These are phyloP conservation scores for Colinus virginianus DNA, from an alignment of 2,113 vertebrate species.

Conservation along the genomic window DNA sequence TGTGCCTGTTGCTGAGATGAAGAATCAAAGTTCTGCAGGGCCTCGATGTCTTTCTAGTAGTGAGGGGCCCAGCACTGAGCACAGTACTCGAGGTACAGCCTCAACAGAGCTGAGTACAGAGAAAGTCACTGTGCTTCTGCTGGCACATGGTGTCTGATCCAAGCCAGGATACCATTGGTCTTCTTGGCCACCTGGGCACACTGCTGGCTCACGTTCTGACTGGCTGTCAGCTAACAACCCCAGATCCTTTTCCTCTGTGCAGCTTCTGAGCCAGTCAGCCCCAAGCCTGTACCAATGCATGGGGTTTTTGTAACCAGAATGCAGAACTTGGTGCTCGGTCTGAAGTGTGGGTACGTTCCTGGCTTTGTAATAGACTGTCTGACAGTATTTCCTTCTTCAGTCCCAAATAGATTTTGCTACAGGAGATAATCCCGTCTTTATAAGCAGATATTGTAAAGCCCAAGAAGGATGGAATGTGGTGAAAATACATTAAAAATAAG, in stretches of 20 bases:
- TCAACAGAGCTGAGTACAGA: background rate
- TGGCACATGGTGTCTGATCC: no score
- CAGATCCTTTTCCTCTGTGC: no score
- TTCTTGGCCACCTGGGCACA: background rate
- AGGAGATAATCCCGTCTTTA: accelerated
- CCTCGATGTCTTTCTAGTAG: no score
- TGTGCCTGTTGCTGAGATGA: accelerated
- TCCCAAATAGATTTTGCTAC: background rate
- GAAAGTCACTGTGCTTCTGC: background rate
- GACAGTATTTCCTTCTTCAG: background rate
- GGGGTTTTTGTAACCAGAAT: no score
- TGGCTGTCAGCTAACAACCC: no score
- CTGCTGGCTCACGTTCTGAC: background rate
- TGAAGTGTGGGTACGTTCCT: background rate
- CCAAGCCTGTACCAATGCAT: no score
- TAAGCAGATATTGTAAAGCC: background rate
- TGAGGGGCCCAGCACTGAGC: no score
- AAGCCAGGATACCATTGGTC: background rate
- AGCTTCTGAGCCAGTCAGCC: no score
- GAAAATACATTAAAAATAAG: background rate
- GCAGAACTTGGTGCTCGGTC: no score
- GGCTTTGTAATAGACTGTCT: background rate
- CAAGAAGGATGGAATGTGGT: background rate
- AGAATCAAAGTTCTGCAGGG: background rate
- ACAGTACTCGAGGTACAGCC: no score